Conservation (phyloP, 1,140 invertebrate genomes). For the Euborellia annulipes region DNA sequence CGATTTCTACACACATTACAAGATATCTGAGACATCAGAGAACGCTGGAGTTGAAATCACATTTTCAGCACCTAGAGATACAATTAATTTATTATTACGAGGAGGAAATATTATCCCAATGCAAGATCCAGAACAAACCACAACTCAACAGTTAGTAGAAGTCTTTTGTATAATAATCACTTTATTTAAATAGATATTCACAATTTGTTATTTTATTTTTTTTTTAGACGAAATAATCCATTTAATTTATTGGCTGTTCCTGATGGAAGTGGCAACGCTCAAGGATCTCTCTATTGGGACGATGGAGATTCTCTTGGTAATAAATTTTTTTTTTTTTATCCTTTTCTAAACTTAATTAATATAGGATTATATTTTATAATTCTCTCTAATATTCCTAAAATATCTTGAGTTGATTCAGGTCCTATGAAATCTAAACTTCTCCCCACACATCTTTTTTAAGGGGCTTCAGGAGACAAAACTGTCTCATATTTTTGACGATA, state of each 20-base stretch:
- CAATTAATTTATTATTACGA: slow-evolving; percentile 49
- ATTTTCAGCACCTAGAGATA: slow-evolving; percentile 41
- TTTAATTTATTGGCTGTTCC: slow-evolving; percentile 31
- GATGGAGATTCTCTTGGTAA: slow-evolving; percentile 31
- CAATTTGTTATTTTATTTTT: slow-evolving; percentile 5
- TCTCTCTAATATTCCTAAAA: too few species aligned
- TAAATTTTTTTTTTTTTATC: slow-evolving; percentile 3
- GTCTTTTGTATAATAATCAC: slow-evolving; percentile 9
- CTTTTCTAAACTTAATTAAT: too few species aligned
- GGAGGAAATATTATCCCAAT: slow-evolving; percentile 56
- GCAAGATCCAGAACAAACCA: slow-evolving; percentile 45
- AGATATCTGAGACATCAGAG: too few species aligned
- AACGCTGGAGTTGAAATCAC: slow-evolving; percentile 31
- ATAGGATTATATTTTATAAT: too few species aligned
- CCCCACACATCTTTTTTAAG: too few species aligned
- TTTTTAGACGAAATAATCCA: slow-evolving; percentile 29
- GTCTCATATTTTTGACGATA: too few species aligned
- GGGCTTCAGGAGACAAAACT: too few species aligned
- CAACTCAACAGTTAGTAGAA: too few species aligned
- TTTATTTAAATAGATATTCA: neutral
- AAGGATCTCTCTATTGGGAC: slow-evolving; percentile 34
- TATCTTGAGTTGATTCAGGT: too few species aligned
- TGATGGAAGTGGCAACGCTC: slow-evolving; percentile 23
- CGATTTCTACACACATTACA: slow-evolving; percentile 40
- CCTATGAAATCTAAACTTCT: too few species aligned